A percentile compares a stretch with the other conserved stretches of the same genome.
Conservation (phyloP, 1,140 invertebrate species). For the Hormaphis cornu region DNA sequence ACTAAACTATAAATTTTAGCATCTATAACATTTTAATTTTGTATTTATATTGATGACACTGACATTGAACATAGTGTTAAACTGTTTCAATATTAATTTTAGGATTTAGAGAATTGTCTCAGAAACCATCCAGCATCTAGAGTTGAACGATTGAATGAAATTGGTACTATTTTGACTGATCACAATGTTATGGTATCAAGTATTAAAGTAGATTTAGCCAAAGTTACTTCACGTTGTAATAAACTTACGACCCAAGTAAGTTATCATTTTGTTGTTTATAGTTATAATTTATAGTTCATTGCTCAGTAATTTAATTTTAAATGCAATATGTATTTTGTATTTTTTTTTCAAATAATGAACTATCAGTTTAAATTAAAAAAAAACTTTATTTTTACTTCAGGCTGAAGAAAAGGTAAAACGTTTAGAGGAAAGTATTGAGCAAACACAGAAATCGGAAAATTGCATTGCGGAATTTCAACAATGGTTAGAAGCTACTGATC, state of each 20-base stretch:
- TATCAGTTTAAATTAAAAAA: background rate
- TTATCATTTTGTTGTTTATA: background rate
- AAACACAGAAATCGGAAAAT: conserved; percentile 69
- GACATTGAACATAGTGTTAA: background rate
- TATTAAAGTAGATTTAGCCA: conserved; percentile 60
- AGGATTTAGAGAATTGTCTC: conserved; percentile 79
- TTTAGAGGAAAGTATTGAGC: conserved; percentile 63
- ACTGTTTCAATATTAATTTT: no score
- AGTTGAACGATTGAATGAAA: conserved; percentile 62
- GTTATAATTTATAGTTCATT: background rate
- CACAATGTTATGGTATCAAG: conserved; percentile 64
- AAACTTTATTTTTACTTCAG: conserved; percentile 42
- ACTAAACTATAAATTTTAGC: background rate
- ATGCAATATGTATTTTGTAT: no score
- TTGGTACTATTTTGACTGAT: conserved; percentile 61
- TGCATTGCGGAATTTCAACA: conserved; percentile 65
- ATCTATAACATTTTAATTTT: background rate
- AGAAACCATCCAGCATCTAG: conserved; percentile 64
- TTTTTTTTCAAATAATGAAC: no score
- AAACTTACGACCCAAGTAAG: conserved; percentile 56
- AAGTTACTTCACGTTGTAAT: conserved; percentile 57
- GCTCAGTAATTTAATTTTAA: background rate
- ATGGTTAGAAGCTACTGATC: conserved; percentile 63
- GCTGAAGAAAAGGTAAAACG: conserved; percentile 59
- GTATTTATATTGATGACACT: background rate